Evolutionary conservation across 2,888 invertebrate species (phyloP).

Genomic region (Pandemis cinnamomeana): DNA sequence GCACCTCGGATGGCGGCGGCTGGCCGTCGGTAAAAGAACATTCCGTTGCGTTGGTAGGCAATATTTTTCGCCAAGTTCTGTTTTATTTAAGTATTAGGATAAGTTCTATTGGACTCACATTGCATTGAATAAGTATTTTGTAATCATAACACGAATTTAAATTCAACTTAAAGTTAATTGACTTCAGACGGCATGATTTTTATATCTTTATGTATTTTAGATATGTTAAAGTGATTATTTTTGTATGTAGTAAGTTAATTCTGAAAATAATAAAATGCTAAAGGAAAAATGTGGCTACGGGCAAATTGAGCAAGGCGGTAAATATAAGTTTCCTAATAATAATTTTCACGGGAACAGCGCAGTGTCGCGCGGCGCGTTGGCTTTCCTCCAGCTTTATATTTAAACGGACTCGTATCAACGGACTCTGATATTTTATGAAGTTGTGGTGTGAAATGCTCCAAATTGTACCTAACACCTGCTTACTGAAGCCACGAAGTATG

Average conservation of each 20-base stretch:
- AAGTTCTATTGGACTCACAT: background rate
- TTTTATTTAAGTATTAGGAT: no score
- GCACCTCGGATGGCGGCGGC: conserved; percentile 1
- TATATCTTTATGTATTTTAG: no score
- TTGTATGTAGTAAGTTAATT: no score
- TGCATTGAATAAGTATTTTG: background rate
- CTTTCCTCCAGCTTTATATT: conserved; percentile 60
- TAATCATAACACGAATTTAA: no score
- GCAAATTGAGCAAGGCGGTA: conserved; percentile 47
- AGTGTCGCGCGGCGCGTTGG: conserved; percentile 66
- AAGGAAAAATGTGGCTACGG: conserved; percentile 6
- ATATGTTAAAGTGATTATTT: no score
- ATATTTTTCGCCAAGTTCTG: background rate
- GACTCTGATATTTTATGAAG: conserved; percentile 42
- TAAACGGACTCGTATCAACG: conserved; percentile 40
- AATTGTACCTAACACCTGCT: background rate
- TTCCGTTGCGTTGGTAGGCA: background rate
- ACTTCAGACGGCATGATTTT: no score
- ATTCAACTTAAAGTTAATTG: no score
- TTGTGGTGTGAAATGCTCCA: conserved; percentile 28
- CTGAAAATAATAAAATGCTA: background rate
- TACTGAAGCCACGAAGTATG: background rate
- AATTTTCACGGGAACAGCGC: conserved; percentile 74
- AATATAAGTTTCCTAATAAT: conserved; percentile 79
- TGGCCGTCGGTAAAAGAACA: background rate